phyloP scores from a whole-genome alignment of 35 echinoderm and acorn worm species.

The Ophioderma brevispina region DNA sequence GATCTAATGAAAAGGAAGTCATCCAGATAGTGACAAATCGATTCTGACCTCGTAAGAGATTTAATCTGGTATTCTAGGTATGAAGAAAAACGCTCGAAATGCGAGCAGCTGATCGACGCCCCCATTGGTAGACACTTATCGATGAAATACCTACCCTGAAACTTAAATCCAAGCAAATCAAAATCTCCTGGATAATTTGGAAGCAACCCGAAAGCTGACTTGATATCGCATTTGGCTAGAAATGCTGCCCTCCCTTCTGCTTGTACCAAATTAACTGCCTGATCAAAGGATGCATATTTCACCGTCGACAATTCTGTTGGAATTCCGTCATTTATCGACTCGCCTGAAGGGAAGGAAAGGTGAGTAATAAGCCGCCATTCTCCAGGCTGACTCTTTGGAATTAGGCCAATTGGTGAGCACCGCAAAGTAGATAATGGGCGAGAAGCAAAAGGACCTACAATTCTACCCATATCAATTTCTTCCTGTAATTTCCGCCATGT shows the following conservation, averaged over 20 bases:
- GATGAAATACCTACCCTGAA: too few relatives aligned
- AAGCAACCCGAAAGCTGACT: background rate
- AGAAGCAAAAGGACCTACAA: conserved; percentile 22
- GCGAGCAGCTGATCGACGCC: background rate
- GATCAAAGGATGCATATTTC: conserved; percentile 28
- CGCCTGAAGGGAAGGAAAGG: conserved; percentile 12
- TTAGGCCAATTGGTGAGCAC: conserved; percentile 44
- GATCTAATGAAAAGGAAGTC: background rate
- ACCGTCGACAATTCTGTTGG: background rate
- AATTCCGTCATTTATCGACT: conserved; percentile 42
- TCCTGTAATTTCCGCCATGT: background rate
- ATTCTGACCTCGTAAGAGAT: background rate
- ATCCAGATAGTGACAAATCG: background rate
- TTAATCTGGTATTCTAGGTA: background rate
- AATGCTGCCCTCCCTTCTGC: background rate
- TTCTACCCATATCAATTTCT: conserved; percentile 30
- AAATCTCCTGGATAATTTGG: background rate
- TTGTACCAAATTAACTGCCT: conserved; percentile 1
- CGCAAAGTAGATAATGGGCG: conserved; percentile 31
- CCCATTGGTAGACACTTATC: background rate
- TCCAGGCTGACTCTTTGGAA: conserved; percentile 11
- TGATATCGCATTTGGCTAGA: background rate
- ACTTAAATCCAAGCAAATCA: background rate
- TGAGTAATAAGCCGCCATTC: conserved; percentile 44
- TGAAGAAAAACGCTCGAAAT: background rate